A percentile compares a stretch with the other conserved stretches of the same genome.
These are phyloP conservation scores for Sphaerodactylus townsendi DNA, from an alignment of 2,113 vertebrate genomes.

Conservation along the genomic window DNA sequence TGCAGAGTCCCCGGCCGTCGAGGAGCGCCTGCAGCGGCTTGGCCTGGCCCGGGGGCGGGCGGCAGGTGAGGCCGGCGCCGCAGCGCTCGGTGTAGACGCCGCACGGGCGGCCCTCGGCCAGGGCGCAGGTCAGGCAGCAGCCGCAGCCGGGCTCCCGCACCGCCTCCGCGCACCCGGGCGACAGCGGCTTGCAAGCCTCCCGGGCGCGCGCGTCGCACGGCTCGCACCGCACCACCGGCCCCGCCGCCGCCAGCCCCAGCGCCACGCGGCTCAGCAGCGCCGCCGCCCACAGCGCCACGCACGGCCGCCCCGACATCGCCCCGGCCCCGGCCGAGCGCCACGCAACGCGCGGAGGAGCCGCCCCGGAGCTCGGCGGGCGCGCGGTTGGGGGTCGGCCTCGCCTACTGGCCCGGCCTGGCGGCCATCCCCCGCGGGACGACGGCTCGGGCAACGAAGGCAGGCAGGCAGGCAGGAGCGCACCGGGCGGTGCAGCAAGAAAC, in stretches of 20 bases:
- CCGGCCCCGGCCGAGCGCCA: conserved; percentile 15
- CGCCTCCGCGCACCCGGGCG: conserved; percentile 79
- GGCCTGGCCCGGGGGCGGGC: conserved; percentile 76
- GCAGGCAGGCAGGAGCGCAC: too few species aligned
- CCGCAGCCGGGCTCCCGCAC: conserved; percentile 92
- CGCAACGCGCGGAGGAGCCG: too few species aligned
- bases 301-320: conserved; percentile 78
- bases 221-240: conserved; percentile 87
- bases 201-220: conserved; percentile 84
- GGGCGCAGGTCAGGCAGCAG: conserved; percentile 91
- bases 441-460: too few species aligned
- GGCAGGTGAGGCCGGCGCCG: conserved; percentile 82
- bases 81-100: conserved; percentile 92
- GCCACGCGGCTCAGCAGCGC: conserved; percentile 75
- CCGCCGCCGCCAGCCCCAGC: conserved; percentile 71
- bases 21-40: conserved; percentile 88
- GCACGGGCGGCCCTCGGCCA: conserved; percentile 79
- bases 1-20: conserved; percentile 86
- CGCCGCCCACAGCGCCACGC: conserved; percentile 75
- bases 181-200: conserved; percentile 82
- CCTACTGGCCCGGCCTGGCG: too few species aligned
- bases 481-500: too few species aligned
- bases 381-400: too few species aligned
- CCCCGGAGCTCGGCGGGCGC: not conserved
- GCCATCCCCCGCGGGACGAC: too few species aligned